Evolutionary conservation across 1,140 invertebrate genomes (phyloP), one percentile per base, ranked within the genome.

Genomic region (Heliconius melpomene): DNA sequence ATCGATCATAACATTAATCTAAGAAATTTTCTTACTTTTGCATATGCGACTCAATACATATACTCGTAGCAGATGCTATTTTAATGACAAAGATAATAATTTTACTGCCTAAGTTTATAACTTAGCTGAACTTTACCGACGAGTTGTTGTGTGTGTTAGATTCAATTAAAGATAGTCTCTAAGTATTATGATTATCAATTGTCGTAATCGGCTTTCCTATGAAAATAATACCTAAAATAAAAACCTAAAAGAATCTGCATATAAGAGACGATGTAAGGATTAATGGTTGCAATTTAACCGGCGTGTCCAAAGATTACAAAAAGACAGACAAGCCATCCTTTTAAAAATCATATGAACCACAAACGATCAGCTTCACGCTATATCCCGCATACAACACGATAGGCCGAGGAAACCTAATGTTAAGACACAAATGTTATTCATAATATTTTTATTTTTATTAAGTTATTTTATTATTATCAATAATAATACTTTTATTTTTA

Each of bases 211-310:
- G 79, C 79, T 81, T 84, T 84, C 82, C 83, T 79, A 84, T 87
- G 85, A 84, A 82, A 86, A 80, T 84, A 84, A 85, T 80, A 82
- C 60, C 82, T 75, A 77, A 79, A 83, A 85, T 87, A 87, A 89
- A 87, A 87, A 83, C 78, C 79, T 83, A 80, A 82, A 74, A 78
- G 79, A 78, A 77, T 72, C 76, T 73, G 77, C 75, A 57, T 75
- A 77, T 50, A 76, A 72, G 80, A 82, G 80, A 79, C 76, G 79
- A 80, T 78, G 77, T 77, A 77, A 77, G 86, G 90, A 89, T 92
- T 91, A 91, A 91, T 91, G 85, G 81, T 74, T 72, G 88, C 84
- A 89, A 90, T 93, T 91, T 90, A 90, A 89, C 87, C 87, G 85
- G 78, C 88, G 86, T 84, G 76, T 54, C 18, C 76, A 72, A 5